phyloP scores from a whole-genome alignment of 2,888 invertebrate genomes.

The Ophion ventricosus region DNA sequence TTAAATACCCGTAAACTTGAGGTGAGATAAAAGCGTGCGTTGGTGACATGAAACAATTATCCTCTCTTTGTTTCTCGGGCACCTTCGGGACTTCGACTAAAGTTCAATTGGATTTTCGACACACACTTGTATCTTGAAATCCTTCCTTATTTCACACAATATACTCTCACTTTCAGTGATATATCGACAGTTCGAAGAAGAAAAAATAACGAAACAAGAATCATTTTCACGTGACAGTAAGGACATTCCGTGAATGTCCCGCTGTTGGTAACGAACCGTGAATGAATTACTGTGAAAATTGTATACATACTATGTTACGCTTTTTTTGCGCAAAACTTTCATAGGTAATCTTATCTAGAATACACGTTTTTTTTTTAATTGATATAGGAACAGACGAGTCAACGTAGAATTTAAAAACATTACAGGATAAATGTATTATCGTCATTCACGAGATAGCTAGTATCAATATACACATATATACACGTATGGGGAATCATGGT shows the following conservation, averaged over 20 bases:
- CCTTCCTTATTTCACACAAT: neutral
- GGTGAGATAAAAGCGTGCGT: slow-evolving; percentile 1
- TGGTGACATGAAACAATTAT: neutral
- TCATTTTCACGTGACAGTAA: slow-evolving; percentile 27
- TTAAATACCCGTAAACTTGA: slow-evolving; percentile 19
- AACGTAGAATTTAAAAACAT: slow-evolving; percentile 56
- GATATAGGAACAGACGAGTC: slow-evolving; percentile 21
- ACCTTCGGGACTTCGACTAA: neutral
- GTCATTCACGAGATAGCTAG: slow-evolving; percentile 10
- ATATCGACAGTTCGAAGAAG: slow-evolving; percentile 26
- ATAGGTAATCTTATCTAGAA: slow-evolving; percentile 45
- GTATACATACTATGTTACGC: slow-evolving; percentile 26
- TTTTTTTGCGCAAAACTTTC: slow-evolving; percentile 45
- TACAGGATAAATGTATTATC: slow-evolving; percentile 53
- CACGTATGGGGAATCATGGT: slow-evolving; percentile 51
- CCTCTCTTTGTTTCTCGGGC: neutral
- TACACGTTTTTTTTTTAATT: slow-evolving; percentile 16
- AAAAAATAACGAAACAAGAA: slow-evolving; percentile 25
- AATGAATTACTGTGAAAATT: slow-evolving; percentile 58
- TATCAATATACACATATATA: slow-evolving; percentile 3
- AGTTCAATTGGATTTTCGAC: neutral
- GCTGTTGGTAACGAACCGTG: slow-evolving; percentile 27
- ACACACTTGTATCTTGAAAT: neutral
- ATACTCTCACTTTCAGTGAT: slow-evolving; percentile 38
- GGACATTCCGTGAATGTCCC: slow-evolving; percentile 62